These are phyloP conservation scores for Drosophila sturtevanti DNA, from an alignment of 1,140 invertebrate genomes.

Conservation along the genomic window DNA sequence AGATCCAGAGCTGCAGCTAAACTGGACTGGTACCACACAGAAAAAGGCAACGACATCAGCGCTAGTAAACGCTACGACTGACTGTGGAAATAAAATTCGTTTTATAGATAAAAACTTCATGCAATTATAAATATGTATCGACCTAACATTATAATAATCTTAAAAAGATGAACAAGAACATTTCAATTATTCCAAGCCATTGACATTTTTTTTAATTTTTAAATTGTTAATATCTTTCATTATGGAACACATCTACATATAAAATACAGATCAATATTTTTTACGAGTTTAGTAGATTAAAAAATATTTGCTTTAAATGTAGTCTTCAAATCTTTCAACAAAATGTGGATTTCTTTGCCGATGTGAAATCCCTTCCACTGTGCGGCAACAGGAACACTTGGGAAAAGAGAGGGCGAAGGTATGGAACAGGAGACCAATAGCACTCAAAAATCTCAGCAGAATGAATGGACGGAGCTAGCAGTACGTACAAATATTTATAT, in stretches of 20 bases:
- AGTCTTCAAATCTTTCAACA: no score
- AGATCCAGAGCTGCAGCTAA: slow-evolving; percentile 3
- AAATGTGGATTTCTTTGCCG: not conserved
- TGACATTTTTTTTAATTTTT: no score
- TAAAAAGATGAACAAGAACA: no score
- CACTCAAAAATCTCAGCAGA: not conserved
- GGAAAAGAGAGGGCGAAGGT: not conserved
- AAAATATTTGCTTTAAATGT: no score
- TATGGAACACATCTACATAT: no score
- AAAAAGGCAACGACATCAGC: slow-evolving; percentile 5
- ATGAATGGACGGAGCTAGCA: not conserved
- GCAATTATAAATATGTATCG: no score
- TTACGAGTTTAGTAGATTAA: no score
- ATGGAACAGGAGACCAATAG: not conserved
- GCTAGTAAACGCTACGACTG: not conserved
- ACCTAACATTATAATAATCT: not conserved
- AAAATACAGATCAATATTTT: no score
- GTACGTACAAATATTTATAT: not conserved
- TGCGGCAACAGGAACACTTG: not conserved
- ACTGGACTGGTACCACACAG: not conserved
- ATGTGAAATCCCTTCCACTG: not conserved
- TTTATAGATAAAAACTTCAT: not conserved
- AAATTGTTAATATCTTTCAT: no score
- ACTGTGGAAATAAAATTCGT: not conserved
- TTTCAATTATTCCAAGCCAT: no score